These are phyloP conservation scores for Trichonephila clavipes DNA, from an alignment of 1,140 invertebrate species.

Conservation along the genomic window DNA sequence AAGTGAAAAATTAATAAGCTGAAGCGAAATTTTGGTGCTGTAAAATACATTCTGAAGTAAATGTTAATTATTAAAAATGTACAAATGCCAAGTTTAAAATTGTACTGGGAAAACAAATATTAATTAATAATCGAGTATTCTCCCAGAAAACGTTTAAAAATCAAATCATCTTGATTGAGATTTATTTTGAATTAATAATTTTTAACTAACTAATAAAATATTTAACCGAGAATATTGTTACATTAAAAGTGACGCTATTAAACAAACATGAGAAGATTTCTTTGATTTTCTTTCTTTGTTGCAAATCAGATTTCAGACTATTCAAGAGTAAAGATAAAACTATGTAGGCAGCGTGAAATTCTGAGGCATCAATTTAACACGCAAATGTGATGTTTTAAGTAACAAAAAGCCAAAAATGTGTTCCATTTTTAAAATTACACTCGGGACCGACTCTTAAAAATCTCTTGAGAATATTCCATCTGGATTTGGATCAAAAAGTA, in stretches of 20 bases:
- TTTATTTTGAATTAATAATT: no score
- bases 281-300: not conserved
- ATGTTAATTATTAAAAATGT: no score
- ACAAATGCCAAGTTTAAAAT: no score
- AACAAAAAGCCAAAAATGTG: not conserved
- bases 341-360: not conserved
- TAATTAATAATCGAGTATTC: no score
- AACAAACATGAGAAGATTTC: not conserved
- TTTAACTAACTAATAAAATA: no score
- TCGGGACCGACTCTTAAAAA: not conserved
- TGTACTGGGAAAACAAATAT: no score
- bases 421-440: not conserved
- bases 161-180: no score
- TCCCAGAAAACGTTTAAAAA: no score
- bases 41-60: no score
- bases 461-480: conserved; percentile 48
- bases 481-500: conserved; percentile 55
- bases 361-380: not conserved
- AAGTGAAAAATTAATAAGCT: no score
- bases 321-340: not conserved
- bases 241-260: not conserved
- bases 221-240: not conserved
- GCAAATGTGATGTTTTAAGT: conserved; percentile 3
- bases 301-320: not conserved
- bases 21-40: no score